Evolutionary conservation across 2,797 vertebrate species (phyloP).

Genomic region (Crocodylus rhombifer): DNA sequence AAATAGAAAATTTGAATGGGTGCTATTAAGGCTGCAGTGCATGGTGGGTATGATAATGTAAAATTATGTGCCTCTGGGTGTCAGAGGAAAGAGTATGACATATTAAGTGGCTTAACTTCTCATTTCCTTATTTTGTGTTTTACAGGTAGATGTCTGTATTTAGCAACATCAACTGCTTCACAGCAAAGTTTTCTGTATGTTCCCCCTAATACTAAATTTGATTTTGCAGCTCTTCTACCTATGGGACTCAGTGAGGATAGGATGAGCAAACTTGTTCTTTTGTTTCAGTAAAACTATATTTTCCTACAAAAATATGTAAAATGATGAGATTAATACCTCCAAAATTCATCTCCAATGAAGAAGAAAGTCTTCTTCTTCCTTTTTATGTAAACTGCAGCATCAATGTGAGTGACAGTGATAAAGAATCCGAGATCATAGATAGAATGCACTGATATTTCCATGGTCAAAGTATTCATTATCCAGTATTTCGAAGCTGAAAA

Average conservation of each 20-base stretch:
- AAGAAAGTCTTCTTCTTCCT: background rate
- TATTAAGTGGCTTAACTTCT: background rate
- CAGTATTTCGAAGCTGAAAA: background rate
- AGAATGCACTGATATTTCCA: background rate
- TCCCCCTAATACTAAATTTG: background rate
- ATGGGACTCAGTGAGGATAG: too few species aligned
- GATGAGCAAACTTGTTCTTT: too few species aligned
- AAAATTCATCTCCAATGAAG: background rate
- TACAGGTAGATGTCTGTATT: background rate
- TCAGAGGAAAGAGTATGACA: background rate
- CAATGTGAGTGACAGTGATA: background rate
- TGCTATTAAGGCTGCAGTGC: background rate
- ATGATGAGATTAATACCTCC: background rate
- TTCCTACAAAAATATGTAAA: background rate
- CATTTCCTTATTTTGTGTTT: background rate
- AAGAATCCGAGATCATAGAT: background rate
- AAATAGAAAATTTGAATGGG: background rate
- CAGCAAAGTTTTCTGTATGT: background rate
- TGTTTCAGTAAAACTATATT: too few species aligned
- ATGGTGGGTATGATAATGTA: background rate
- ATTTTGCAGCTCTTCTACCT: background rate
- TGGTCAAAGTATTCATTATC: background rate
- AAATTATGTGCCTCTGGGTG: background rate
- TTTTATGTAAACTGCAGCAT: background rate
- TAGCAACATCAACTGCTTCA: background rate